Base-by-base conservation (phyloP, 1,140 invertebrate genomes). In the Neuroterus valhalla region DNA sequence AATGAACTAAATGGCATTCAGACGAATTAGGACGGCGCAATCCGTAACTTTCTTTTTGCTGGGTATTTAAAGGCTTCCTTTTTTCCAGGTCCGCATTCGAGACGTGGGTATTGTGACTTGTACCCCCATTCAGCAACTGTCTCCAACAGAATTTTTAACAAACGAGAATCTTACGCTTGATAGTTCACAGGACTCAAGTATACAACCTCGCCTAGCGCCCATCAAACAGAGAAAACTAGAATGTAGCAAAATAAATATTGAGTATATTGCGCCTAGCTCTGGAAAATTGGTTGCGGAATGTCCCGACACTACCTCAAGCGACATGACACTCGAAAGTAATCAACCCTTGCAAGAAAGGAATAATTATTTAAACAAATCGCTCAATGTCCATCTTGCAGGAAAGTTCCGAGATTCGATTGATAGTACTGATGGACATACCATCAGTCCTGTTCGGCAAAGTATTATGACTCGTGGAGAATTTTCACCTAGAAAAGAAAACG, bases 41-140 rank as follows among this genome's bases (percentile, higher is more conserved):
- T n/a, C n/a, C n/a, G n/a, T n/a, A n/a, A n/a, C n/a, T n/a, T n/a
- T n/a, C n/a, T n/a, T n/a, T 38, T 38, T 5, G 31, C 31, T 8
- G 10, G 10, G 5, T 38, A 38, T 6, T 38, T 38, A 38, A 66
- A 15, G 2, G 12, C 12, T 67, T 38, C 15, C 44, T 67, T 19
- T 23, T 14, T 74, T 74, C 31, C 15, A 78, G 74, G 48, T 79
- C 46, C 75, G 78, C 8, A 76, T 74, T n/a, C 83, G 82, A 67
- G 86, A 88, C 8, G 78, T 83, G 14, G 87, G 85, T 46, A 84
- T 88, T 82, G 74, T 87, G 48, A 87, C 87, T 6, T 85, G 84
- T 46, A 85, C 85, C 2, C 86, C 86, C 19, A 83, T 85, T 42
- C 48, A 48, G 38, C 31, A 8, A 38, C 1, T 8, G 4, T 38